phyloP scores from a whole-genome alignment of 2,888 invertebrate genomes.

The Acrocyrtus sp. region DNA sequence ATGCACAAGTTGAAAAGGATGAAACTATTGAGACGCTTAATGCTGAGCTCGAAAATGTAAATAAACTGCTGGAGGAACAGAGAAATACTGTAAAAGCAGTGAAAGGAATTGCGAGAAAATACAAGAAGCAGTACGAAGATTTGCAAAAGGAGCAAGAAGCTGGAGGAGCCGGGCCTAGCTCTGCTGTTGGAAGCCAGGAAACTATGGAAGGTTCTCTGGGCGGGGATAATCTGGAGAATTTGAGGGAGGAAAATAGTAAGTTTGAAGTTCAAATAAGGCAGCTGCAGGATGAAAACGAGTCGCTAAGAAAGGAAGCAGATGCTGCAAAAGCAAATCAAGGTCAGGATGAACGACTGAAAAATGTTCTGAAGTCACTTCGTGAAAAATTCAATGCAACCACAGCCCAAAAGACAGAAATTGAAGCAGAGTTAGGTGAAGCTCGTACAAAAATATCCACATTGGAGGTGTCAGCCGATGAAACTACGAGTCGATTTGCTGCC shows the following conservation, averaged over 20 bases:
- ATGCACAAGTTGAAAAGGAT: constrained; percentile 75
- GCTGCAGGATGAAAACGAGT: constrained; percentile 54
- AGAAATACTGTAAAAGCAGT: constrained; percentile 68
- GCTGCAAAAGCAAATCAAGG: constrained; percentile 42
- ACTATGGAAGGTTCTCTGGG: constrained; percentile 66
- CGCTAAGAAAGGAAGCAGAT: constrained; percentile 53
- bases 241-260: constrained; percentile 76
- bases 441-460: constrained; percentile 64
- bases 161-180: constrained; percentile 73
- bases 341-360: constrained; percentile 53
- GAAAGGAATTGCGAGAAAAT: constrained; percentile 91
- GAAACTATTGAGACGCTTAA: constrained; percentile 71
- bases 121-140: constrained; percentile 87
- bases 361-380: constrained; percentile 49
- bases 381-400: constrained; percentile 46
- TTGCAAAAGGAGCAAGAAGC: constrained; percentile 74
- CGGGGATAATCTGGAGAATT: constrained; percentile 70
- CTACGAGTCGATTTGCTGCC: constrained; percentile 67
- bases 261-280: constrained; percentile 70
- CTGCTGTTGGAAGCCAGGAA: constrained; percentile 27
- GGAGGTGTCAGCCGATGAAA: constrained; percentile 66
- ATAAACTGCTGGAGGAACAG: constrained; percentile 80
- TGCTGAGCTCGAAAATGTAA: constrained; percentile 73
- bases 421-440: constrained; percentile 43
- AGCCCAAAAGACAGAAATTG: constrained; percentile 47